Evolutionary conservation across 2,113 vertebrate genomes (phyloP).

Genomic region (Phainopepla nitens): DNA sequence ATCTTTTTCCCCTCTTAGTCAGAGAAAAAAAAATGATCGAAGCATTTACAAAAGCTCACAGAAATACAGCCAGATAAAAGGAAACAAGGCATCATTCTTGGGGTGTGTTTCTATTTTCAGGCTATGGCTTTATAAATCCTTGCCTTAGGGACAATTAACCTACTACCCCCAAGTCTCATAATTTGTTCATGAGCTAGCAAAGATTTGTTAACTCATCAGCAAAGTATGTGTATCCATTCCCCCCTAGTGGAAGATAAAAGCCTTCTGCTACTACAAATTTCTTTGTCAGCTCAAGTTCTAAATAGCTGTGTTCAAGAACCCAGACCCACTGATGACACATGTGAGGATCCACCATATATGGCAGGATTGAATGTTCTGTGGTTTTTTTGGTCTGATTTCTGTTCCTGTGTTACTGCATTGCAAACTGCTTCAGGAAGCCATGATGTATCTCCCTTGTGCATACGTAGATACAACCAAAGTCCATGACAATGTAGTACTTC

Average conservation of each 20-base stretch:
- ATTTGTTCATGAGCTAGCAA: neutral
- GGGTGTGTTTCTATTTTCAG: neutral
- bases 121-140: neutral
- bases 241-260: slow-evolving; percentile 48
- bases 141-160: neutral
- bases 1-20: neutral
- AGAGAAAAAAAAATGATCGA: neutral
- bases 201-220: neutral
- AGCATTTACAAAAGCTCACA: neutral
- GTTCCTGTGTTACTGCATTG: neutral
- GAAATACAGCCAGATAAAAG: neutral
- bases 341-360: neutral
- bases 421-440: neutral
- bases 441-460: neutral
- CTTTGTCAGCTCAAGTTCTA: neutral
- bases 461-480: neutral
- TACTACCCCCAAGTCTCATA: neutral
- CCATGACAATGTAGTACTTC: neutral
- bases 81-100: neutral
- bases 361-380: neutral
- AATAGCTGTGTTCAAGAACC: neutral
- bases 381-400: neutral
- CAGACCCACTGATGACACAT: neutral
- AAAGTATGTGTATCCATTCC: slow-evolving; percentile 36
- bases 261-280: neutral